Conservation (phyloP, 30 jellyfish, hydroid and myxozoan species). For the Rhopilema esculentum region DNA sequence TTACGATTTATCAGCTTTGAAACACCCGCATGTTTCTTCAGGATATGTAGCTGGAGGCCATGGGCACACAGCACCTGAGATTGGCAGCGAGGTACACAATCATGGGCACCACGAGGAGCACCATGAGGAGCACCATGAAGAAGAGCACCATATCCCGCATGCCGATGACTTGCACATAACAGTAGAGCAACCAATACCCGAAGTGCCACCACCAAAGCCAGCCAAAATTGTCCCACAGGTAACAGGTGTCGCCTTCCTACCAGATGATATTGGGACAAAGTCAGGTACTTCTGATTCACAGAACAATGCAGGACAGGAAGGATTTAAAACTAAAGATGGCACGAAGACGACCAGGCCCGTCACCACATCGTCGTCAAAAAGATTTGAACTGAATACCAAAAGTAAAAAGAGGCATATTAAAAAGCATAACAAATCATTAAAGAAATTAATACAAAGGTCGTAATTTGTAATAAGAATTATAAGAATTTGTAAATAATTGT, state of each 20-base stretch:
- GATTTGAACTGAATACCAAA: conserved; percentile 6
- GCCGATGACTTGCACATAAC: conserved; percentile 70
- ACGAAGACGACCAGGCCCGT: conserved; percentile 52
- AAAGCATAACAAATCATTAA: not conserved
- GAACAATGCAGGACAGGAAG: conserved; percentile 64
- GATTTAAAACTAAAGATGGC: conserved; percentile 65
- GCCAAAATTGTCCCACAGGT: conserved; percentile 71
- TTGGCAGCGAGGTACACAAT: conserved; percentile 20
- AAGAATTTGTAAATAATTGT: not conserved
- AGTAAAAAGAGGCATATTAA: not conserved
- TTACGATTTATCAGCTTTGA: conserved; percentile 33
- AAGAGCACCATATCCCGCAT: conserved; percentile 62
- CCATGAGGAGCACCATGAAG: conserved; percentile 52
- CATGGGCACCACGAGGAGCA: conserved; percentile 13
- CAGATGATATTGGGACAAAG: conserved; percentile 73
- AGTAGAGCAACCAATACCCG: conserved; percentile 75
- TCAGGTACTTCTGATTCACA: conserved; percentile 67
- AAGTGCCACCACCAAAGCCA: conserved; percentile 79
- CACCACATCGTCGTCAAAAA: conserved; percentile 67
- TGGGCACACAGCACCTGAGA: conserved; percentile 5
- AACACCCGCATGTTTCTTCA: conserved; percentile 12
- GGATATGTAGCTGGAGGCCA: conserved; percentile 22
- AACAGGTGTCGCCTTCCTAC: conserved; percentile 71
- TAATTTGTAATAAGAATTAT: too few relatives aligned
- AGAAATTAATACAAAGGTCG: not conserved